A percentile compares a stretch with the other conserved stretches of the same genome.
phyloP scores from a whole-genome alignment of 2,113 vertebrate species.

The Amblyornis subalaris region DNA sequence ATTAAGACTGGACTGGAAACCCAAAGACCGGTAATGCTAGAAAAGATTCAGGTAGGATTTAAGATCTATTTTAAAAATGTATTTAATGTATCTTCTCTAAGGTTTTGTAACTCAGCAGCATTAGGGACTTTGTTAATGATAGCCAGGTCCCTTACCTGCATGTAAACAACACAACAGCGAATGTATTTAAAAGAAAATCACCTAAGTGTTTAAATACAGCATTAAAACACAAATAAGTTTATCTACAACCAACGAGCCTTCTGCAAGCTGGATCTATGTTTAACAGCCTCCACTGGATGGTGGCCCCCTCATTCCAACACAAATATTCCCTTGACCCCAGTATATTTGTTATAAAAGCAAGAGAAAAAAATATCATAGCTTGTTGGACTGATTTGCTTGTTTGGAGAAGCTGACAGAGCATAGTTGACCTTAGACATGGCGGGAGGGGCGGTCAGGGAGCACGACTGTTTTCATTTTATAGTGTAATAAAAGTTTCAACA shows the following conservation, averaged over 20 bases:
- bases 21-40: background rate
- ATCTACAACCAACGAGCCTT: background rate
- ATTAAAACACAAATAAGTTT: background rate
- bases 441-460: background rate
- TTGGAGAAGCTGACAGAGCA: constrained; percentile 26
- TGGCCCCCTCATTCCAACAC: background rate
- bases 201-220: background rate
- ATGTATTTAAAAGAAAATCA: background rate
- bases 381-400: background rate
- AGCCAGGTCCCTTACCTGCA: background rate
- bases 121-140: background rate
- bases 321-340: background rate
- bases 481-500: constrained; percentile 43
- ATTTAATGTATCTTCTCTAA: background rate
- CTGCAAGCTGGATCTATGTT: background rate
- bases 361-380: background rate
- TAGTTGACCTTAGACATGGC: background rate
- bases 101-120: background rate
- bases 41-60: background rate
- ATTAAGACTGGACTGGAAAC: background rate
- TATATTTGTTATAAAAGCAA: constrained; percentile 26
- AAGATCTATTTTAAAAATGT: background rate
- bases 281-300: background rate
- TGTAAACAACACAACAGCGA: background rate
- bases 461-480: background rate